A percentile compares a stretch with the other conserved stretches of the same genome.
These are phyloP conservation scores for Mercenaria mercenaria DNA, from an alignment of 1,140 invertebrate species.

Conservation along the genomic window DNA sequence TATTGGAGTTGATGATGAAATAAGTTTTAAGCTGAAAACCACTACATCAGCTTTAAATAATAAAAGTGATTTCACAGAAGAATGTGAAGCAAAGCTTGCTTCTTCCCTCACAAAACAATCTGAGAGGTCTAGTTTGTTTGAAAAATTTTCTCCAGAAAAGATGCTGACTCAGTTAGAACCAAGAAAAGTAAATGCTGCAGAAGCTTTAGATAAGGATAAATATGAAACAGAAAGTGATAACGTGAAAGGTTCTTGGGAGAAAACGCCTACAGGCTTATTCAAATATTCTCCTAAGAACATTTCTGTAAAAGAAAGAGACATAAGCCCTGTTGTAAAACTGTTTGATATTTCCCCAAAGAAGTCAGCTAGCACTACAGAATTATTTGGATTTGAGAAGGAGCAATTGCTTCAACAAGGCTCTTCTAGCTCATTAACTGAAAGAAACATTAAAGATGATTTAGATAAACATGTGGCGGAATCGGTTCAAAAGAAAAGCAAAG, in stretches of 20 bases:
- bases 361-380: not conserved
- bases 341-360: not conserved
- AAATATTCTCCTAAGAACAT: slow-evolving; percentile 21
- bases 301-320: not conserved
- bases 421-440: not conserved
- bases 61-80: not conserved
- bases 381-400: not conserved
- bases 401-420: not conserved
- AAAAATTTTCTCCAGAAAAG: slow-evolving; percentile 31
- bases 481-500: too few relatives aligned
- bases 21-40: not conserved
- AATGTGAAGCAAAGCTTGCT: too few relatives aligned
- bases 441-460: not conserved
- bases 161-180: not conserved
- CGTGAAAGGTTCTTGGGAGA: not conserved
- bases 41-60: not conserved
- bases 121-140: slow-evolving; percentile 17
- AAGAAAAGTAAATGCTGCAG: not conserved
- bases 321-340: not conserved
- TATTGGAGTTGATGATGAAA: not conserved
- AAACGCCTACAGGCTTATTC: not conserved
- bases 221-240: not conserved
- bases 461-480: not conserved
- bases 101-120: not conserved
- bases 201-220: not conserved